These are phyloP conservation scores for Clytia hemisphaerica DNA, from an alignment of 30 jellyfish, hydroid and myxozoan species.

Conservation along the genomic window DNA sequence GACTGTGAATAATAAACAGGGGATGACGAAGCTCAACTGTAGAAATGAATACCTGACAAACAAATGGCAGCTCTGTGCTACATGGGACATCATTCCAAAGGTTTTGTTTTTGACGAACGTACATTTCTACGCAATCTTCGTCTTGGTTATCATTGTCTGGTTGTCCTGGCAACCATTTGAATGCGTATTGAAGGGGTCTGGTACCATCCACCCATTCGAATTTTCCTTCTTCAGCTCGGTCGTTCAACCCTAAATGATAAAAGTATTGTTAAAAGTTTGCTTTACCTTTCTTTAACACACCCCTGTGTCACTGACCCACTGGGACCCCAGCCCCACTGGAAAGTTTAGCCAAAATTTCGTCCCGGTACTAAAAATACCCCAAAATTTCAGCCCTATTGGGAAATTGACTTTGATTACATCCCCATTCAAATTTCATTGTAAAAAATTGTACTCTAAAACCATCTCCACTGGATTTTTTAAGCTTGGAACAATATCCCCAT, in stretches of 20 bases:
- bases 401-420: too few relatives aligned
- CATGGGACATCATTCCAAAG: slow-evolving; percentile 72
- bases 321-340: not conserved
- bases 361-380: not conserved
- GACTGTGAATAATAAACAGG: too few relatives aligned
- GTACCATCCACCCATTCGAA: slow-evolving; percentile 92
- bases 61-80: slow-evolving; percentile 56
- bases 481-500: too few relatives aligned
- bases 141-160: slow-evolving; percentile 53
- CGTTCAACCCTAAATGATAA: slow-evolving; percentile 58
- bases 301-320: too few relatives aligned
- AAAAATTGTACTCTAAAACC: too few relatives aligned
- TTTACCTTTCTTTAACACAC: too few relatives aligned
- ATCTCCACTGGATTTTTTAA: too few relatives aligned
- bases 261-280: too few relatives aligned
- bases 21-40: too few relatives aligned
- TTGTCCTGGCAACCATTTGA: slow-evolving; percentile 77
- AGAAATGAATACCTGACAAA: slow-evolving; percentile 55
- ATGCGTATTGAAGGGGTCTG: slow-evolving; percentile 41
- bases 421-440: too few relatives aligned
- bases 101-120: slow-evolving; percentile 36
- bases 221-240: slow-evolving; percentile 41
- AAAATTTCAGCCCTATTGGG: too few relatives aligned
- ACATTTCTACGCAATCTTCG: slow-evolving; percentile 83
- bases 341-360: not conserved